Evolutionary conservation across 2,113 vertebrate genomes (phyloP).

Genomic region (Arothron firmamentum): DNA sequence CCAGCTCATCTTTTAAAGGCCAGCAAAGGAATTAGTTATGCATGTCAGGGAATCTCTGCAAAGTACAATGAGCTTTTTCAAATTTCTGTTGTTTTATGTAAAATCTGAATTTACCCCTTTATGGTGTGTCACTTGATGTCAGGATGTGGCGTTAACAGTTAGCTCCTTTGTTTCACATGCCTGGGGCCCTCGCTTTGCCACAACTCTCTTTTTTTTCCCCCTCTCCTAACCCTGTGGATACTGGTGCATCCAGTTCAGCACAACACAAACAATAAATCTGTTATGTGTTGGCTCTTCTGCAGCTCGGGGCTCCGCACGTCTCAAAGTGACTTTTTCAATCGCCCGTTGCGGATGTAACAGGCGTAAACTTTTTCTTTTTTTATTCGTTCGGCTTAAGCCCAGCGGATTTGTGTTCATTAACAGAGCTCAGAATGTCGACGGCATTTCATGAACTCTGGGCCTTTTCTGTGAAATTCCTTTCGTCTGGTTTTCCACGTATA

Average conservation of each 20-base stretch:
- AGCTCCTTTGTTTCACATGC: slow-evolving; percentile 82
- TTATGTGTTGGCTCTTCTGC: slow-evolving; percentile 12
- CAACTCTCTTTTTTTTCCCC: slow-evolving; percentile 78
- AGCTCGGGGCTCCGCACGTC: not conserved
- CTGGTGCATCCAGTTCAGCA: slow-evolving; percentile 16
- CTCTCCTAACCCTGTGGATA: slow-evolving; percentile 73
- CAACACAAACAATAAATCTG: slow-evolving; percentile 30
- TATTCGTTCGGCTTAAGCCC: slow-evolving; percentile 20
- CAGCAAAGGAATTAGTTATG: slow-evolving; percentile 83
- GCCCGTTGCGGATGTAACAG: not conserved
- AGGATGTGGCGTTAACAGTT: slow-evolving; percentile 83
- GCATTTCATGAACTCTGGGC: slow-evolving; percentile 15
- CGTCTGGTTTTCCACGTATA: not conserved
- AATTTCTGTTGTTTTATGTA: slow-evolving; percentile 77
- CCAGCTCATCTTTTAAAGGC: slow-evolving; percentile 79
- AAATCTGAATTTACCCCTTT: slow-evolving; percentile 79
- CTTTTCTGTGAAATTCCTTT: slow-evolving; percentile 11
- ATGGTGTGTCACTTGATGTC: slow-evolving; percentile 82
- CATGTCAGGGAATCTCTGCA: slow-evolving; percentile 75
- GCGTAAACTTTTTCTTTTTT: not conserved
- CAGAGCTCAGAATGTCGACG: slow-evolving; percentile 17
- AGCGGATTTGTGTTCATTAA: slow-evolving; percentile 24
- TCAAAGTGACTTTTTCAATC: slow-evolving; percentile 7
- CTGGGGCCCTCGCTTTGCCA: slow-evolving; percentile 77
- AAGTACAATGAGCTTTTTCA: slow-evolving; percentile 79